These are phyloP conservation scores for Argya squamiceps DNA, from an alignment of 2,797 vertebrate species.

Conservation along the genomic window DNA sequence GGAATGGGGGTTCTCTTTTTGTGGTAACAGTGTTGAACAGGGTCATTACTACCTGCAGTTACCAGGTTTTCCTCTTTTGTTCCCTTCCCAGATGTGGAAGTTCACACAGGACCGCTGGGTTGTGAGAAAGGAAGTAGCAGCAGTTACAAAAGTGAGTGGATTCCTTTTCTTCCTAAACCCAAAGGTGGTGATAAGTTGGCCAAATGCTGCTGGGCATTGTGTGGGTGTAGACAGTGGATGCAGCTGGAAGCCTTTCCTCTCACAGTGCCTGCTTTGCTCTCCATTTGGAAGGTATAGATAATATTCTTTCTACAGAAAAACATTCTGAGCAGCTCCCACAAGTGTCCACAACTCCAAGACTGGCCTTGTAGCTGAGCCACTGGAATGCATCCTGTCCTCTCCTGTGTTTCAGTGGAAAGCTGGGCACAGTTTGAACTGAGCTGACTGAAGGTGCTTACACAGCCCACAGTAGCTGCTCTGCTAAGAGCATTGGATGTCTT, in stretches of 20 bases:
- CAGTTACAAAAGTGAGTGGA: slow-evolving; percentile 88
- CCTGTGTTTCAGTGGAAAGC: background rate
- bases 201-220: background rate
- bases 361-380: background rate
- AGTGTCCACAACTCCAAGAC: background rate
- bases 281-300: background rate
- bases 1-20: background rate
- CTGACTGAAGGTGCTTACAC: background rate
- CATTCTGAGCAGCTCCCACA: background rate
- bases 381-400: background rate
- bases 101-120: slow-evolving; percentile 93
- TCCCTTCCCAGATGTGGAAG: slow-evolving; percentile 90
- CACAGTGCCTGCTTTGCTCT: background rate
- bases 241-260: background rate
- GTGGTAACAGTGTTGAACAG: background rate
- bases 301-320: background rate
- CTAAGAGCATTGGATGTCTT: background rate
- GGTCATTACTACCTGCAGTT: background rate
- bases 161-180: background rate
- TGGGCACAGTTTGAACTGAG: background rate
- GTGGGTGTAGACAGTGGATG: background rate
- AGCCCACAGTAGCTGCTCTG: background rate
- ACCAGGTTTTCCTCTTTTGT: background rate
- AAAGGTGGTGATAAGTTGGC: background rate
- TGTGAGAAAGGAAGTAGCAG: slow-evolving; percentile 90